A percentile compares a stretch with the other conserved stretches of the same genome.
phyloP scores from a whole-genome alignment of 1,140 invertebrate species.

The Drosophila carrolli region DNA sequence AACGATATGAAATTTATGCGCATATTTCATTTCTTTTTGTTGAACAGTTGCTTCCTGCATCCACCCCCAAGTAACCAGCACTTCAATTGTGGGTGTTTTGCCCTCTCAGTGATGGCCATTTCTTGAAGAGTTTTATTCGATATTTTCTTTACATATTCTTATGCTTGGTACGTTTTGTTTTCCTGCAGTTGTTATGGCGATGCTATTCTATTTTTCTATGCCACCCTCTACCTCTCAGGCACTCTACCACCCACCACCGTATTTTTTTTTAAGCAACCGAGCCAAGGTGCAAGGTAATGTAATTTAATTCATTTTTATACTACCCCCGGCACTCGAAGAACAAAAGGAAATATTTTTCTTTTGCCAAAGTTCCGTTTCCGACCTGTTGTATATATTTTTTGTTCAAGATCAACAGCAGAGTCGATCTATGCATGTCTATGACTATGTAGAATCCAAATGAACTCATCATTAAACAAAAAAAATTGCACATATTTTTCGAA shows the following conservation, averaged over 20 bases:
- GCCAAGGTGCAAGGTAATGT: conserved; percentile 10
- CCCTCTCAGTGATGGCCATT: conserved; percentile 25
- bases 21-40: conserved; percentile 78
- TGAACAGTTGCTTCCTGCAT: conserved; percentile 49
- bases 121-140: conserved; percentile 49
- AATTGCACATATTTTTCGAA: too few relatives aligned
- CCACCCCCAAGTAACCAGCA: background rate
- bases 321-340: background rate
- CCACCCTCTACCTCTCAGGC: background rate
- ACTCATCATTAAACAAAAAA: too few relatives aligned
- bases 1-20: conserved; percentile 81
- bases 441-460: too few relatives aligned
- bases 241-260: too few relatives aligned
- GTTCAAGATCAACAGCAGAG: too few relatives aligned
- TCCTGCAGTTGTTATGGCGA: conserved; percentile 19
- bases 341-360: background rate
- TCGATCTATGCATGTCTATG: too few relatives aligned
- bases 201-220: conserved; percentile 14
- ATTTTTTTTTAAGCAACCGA: background rate
- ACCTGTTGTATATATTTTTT: too few relatives aligned
- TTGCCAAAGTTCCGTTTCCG: background rate
- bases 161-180: conserved; percentile 33
- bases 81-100: conserved; percentile 1
- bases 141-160: conserved; percentile 52
- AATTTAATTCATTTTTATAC: conserved; percentile 11